A percentile compares a stretch with the other conserved stretches of the same genome.
Evolutionary conservation across 37 sponge, comb jelly and placozoan species (phyloP).

Genomic region (Chondrilla cf. caribensis): DNA sequence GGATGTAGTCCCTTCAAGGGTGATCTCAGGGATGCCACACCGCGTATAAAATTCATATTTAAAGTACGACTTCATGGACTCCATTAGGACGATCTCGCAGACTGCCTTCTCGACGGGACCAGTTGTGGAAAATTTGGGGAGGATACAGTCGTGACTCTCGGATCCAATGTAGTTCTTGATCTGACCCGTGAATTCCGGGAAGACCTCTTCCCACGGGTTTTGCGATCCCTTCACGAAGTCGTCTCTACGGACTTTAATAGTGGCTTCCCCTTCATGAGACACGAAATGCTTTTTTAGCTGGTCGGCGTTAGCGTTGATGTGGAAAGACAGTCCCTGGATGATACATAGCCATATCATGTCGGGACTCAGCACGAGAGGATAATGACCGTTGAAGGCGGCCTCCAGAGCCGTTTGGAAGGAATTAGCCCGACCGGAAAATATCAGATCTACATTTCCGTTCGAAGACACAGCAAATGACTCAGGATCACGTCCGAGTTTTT

Average conservation of each 20-base stretch:
- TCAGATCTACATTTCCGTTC: too few species aligned
- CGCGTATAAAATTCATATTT: background rate
- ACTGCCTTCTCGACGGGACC: constrained; percentile 52
- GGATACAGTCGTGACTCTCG: constrained; percentile 32
- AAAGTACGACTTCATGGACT: constrained; percentile 49
- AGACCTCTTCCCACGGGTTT: constrained; percentile 63
- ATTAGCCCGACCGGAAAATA: background rate
- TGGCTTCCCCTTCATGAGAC: constrained; percentile 44
- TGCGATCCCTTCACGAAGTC: constrained; percentile 45
- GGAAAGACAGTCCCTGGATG: constrained; percentile 39
- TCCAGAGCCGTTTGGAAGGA: constrained; percentile 29
- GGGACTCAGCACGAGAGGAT: constrained; percentile 45
- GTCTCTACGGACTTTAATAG: constrained; percentile 12
- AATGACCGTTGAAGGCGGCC: constrained; percentile 38
- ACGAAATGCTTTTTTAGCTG: constrained; percentile 50
- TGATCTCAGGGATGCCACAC: constrained; percentile 69
- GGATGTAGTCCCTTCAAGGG: constrained; percentile 46
- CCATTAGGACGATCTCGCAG: constrained; percentile 55
- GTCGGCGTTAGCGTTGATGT: constrained; percentile 59
- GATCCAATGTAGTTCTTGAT: constrained; percentile 38
- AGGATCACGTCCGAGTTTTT: too few species aligned
- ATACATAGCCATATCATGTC: constrained; percentile 63
- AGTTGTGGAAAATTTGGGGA: constrained; percentile 56
- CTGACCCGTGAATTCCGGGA: constrained; percentile 51
- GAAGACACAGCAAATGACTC: too few species aligned